Conservation (phyloP, 1,140 invertebrate genomes). For the Phymorhynchus buccinoides region DNA sequence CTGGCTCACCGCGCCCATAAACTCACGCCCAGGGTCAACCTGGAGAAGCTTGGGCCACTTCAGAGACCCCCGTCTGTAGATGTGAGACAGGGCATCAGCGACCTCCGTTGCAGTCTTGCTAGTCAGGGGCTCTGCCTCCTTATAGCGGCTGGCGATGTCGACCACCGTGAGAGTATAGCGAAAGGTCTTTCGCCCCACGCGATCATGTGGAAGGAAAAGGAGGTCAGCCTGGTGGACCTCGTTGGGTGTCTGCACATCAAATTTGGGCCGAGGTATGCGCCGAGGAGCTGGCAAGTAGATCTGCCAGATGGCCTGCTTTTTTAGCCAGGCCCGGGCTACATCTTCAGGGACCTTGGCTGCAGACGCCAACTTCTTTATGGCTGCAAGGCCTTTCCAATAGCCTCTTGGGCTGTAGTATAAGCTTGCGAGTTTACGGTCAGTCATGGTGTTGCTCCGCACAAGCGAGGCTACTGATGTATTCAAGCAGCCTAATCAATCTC, state of each 20-base stretch:
- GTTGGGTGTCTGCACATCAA: conserved; percentile 39
- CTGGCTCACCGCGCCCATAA: background rate
- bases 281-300: conserved; percentile 46
- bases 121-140: background rate
- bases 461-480: too few species aligned
- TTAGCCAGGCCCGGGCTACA: conserved; percentile 39
- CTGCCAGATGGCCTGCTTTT: conserved; percentile 49
- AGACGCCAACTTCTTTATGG: conserved; percentile 40
- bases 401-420: conserved; percentile 41
- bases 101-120: background rate
- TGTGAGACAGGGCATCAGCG: background rate
- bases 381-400: conserved; percentile 30
- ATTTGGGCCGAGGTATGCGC: conserved; percentile 30
- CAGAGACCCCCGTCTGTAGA: background rate
- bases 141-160: background rate
- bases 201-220: conserved; percentile 49
- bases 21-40: background rate
- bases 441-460: too few species aligned
- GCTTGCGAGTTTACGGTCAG: conserved; percentile 17
- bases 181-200: background rate
- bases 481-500: too few species aligned
- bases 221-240: conserved; percentile 49
- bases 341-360: conserved; percentile 36
- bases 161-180: background rate
- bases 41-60: background rate